Evolutionary conservation across 1,140 invertebrate species (phyloP).

Genomic region (Ostrea edulis): DNA sequence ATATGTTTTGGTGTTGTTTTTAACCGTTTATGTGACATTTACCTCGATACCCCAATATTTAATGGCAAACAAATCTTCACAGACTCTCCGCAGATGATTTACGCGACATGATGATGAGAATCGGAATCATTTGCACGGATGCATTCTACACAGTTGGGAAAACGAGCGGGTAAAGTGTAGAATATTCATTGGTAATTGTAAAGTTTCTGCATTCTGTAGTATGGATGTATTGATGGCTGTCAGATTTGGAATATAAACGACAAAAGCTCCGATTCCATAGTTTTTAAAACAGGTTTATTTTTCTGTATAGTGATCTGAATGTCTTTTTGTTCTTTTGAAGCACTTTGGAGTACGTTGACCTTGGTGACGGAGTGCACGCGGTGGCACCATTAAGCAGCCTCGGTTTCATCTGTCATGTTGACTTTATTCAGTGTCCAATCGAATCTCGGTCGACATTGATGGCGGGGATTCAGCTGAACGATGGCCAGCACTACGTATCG

Average conservation of each 20-base stretch:
- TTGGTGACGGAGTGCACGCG: slow-evolving; percentile 60
- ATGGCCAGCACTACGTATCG: slow-evolving; percentile 58
- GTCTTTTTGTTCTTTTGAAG: slow-evolving; percentile 39
- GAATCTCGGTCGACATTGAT: slow-evolving; percentile 58
- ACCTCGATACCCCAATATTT: too few species aligned
- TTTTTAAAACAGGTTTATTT: not conserved
- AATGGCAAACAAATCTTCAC: not conserved
- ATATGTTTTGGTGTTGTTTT: too few species aligned
- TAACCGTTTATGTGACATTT: too few species aligned
- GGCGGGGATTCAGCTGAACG: slow-evolving; percentile 54
- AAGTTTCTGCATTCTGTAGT: too few species aligned
- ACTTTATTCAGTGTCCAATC: slow-evolving; percentile 60
- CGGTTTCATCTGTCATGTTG: slow-evolving; percentile 60
- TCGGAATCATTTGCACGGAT: slow-evolving; percentile 64
- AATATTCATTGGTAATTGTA: too few species aligned
- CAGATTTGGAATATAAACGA: too few species aligned
- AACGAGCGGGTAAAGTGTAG: slow-evolving; percentile 57
- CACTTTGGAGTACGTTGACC: slow-evolving; percentile 56
- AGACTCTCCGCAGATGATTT: slow-evolving; percentile 51
- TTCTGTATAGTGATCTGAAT: not conserved
- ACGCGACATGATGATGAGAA: slow-evolving; percentile 44
- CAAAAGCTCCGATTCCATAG: too few species aligned
- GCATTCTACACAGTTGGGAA: slow-evolving; percentile 65
- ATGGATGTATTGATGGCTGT: too few species aligned
- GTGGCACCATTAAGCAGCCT: slow-evolving; percentile 55